Conservation (phyloP, 2,888 invertebrate genomes). For the Apamea crenata region DNA sequence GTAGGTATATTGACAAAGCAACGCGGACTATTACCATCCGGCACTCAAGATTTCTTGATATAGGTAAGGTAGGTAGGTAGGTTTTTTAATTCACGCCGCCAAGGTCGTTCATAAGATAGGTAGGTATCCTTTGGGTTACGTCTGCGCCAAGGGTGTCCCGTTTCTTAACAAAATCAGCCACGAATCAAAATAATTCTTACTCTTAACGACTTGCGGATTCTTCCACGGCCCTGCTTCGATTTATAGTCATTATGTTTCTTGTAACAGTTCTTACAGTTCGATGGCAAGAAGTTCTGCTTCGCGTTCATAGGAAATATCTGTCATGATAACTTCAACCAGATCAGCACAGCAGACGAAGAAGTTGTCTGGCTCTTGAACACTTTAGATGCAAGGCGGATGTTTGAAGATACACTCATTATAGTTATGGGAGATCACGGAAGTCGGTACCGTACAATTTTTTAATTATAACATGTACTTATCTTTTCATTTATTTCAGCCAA, state of each 20-base stretch:
- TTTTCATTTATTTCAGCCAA: not conserved
- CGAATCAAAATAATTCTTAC: not conserved
- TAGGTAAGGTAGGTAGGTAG: not conserved
- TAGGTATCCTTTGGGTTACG: no score
- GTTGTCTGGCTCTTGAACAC: conserved; percentile 91
- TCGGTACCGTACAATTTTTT: conserved; percentile 86
- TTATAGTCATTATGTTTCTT: conserved; percentile 16
- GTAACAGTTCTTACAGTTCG: conserved; percentile 76
- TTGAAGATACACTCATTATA: conserved; percentile 93
- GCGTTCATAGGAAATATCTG: conserved; percentile 97
- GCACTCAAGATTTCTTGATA: not conserved
- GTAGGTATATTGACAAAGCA: not conserved
- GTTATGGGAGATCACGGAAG: conserved; percentile 94
- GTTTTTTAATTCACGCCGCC: not conserved
- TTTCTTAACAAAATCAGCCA: not conserved
- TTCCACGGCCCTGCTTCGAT: not conserved
- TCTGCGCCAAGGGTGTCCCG: not conserved
- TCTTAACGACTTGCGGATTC: not conserved
- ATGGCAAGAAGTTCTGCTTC: conserved; percentile 93
- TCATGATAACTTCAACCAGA: conserved; percentile 95
- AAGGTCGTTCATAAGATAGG: not conserved
- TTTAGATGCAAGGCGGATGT: conserved; percentile 89
- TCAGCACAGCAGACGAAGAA: conserved; percentile 94
- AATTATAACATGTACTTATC: not conserved
- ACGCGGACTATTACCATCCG: not conserved